Conservation (phyloP, 2,113 vertebrate species). For the Chloropsis hardwickii region DNA sequence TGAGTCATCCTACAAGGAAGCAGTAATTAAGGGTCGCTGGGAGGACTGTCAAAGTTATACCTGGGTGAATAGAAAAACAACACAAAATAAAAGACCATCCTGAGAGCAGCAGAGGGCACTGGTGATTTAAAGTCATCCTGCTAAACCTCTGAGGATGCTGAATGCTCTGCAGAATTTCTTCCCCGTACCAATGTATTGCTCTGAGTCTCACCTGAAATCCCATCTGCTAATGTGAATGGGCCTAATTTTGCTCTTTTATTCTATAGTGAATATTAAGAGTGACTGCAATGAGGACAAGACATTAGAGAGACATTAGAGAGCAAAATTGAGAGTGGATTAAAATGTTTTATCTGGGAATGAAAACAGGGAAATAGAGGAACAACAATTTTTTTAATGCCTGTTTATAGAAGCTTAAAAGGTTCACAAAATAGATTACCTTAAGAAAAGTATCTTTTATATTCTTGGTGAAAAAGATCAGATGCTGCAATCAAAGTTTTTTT, state of each 20-base stretch:
- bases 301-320: not conserved
- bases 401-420: not conserved
- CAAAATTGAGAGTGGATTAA: not conserved
- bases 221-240: not conserved
- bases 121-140: slow-evolving; percentile 7
- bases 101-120: slow-evolving; percentile 40
- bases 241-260: not conserved
- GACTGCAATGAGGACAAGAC: not conserved
- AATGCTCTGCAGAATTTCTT: not conserved
- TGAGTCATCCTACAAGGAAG: not conserved
- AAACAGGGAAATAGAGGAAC: not conserved
- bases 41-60: not conserved
- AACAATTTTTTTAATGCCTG: not conserved
- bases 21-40: not conserved
- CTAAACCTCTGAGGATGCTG: not conserved
- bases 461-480: not conserved
- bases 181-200: not conserved
- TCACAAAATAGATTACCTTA: not conserved
- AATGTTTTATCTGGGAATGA: not conserved
- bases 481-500: not conserved
- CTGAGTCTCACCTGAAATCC: not conserved
- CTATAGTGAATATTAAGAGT: not conserved
- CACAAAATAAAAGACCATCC: not conserved
- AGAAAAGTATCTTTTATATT: not conserved
- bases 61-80: not conserved